Percentiles rank a stretch among this genome's conserved stretches.
Conservation (phyloP, 2,888 invertebrate species). For the Eupithecia subfuscata region DNA sequence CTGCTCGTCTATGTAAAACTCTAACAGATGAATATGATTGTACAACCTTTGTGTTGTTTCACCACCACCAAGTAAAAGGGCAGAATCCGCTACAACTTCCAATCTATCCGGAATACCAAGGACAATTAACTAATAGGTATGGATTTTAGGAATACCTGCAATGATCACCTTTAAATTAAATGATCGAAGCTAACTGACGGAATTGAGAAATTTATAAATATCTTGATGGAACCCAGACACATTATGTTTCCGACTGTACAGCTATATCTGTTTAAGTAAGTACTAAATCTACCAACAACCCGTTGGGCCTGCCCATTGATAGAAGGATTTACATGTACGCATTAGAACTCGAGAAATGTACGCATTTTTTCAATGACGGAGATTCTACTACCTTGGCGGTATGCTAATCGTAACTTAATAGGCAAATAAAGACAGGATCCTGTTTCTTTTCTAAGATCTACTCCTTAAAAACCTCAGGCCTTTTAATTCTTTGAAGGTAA, state of each 20-base stretch:
- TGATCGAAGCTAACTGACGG: background rate
- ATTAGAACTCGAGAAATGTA: constrained; percentile 22
- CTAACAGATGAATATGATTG: no score
- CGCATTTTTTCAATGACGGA: constrained; percentile 27
- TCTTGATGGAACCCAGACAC: background rate
- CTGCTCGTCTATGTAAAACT: no score
- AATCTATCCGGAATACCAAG: no score
- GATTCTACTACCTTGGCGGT: constrained; percentile 17
- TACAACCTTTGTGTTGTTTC: no score
- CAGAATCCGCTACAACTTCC: no score
- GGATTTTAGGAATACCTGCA: no score
- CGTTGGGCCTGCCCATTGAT: constrained; percentile 22
- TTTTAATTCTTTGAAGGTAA: constrained; percentile 32
- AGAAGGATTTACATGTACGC: constrained; percentile 15
- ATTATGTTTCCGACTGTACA: background rate
- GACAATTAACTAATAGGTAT: no score
- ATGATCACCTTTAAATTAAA: background rate
- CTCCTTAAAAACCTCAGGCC: background rate
- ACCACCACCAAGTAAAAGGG: no score
- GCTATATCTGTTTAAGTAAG: background rate
- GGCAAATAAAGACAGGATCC: constrained; percentile 3
- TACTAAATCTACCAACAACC: constrained; percentile 17
- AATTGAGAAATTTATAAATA: background rate
- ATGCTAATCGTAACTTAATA: constrained; percentile 23
- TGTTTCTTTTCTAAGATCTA: constrained; percentile 7